These are phyloP conservation scores for Clupea harengus DNA, from an alignment of 2,113 vertebrate genomes.

Conservation along the genomic window DNA sequence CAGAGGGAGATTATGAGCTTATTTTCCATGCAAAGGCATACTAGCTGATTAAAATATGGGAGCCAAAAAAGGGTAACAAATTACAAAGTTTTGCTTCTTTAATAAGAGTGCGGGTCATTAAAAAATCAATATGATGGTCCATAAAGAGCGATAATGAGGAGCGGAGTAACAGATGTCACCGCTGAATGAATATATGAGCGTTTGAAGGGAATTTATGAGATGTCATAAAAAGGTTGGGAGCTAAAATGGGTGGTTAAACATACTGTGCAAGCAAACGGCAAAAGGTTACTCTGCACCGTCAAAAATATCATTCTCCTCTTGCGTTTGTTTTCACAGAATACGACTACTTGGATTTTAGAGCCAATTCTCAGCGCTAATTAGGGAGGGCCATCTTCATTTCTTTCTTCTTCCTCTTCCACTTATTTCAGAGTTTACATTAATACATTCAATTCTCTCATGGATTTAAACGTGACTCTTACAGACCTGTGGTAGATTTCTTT, in stretches of 20 bases:
- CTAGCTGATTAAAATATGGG: constrained; percentile 43
- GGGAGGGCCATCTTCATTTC: neutral
- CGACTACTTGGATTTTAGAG: neutral
- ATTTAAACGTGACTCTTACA: neutral
- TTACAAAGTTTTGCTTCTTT: constrained; percentile 43
- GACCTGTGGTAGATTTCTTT: neutral
- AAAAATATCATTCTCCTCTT: neutral
- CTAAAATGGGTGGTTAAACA: neutral
- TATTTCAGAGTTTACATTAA: neutral
- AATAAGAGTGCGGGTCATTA: constrained; percentile 32
- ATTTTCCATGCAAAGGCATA: neutral
- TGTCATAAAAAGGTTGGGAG: constrained; percentile 40
- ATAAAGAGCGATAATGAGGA: constrained; percentile 55
- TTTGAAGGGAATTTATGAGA: constrained; percentile 33
- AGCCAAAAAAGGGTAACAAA: constrained; percentile 29
- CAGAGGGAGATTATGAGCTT: neutral
- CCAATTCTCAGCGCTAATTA: neutral
- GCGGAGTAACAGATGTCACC: constrained; percentile 50
- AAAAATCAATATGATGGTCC: constrained; percentile 39
- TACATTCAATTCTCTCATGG: neutral
- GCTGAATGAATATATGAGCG: constrained; percentile 42
- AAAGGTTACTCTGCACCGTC: neutral
- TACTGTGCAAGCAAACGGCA: neutral
- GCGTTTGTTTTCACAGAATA: neutral
- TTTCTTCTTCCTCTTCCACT: neutral